These are phyloP conservation scores for Catostylus mosaicus DNA, from an alignment of 30 jellyfish, hydroid and myxozoan species.

Conservation along the genomic window DNA sequence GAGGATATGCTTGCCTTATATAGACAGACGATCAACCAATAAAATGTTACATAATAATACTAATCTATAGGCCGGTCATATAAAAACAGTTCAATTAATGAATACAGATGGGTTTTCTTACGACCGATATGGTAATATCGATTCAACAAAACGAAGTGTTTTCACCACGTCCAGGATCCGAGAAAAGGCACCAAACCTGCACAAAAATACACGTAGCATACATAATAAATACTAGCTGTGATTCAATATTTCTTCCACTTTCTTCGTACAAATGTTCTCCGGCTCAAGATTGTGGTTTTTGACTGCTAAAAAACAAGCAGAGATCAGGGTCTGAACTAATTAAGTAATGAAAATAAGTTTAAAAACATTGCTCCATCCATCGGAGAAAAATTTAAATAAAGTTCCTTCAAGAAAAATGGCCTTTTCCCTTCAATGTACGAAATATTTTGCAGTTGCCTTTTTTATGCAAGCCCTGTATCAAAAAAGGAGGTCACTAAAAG, in stretches of 20 bases:
- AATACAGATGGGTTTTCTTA: neutral
- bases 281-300: neutral
- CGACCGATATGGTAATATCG: neutral
- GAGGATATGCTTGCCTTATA: no score
- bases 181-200: neutral
- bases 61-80: neutral
- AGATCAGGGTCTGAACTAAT: no score
- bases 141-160: neutral
- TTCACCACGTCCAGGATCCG: constrained; percentile 9
- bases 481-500: no score
- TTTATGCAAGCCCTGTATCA: no score
- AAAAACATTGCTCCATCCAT: no score
- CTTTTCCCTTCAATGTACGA: no score
- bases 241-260: no score
- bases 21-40: neutral
- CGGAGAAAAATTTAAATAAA: no score
- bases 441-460: no score
- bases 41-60: neutral
- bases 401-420: no score
- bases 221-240: constrained; percentile 9
- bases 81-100: neutral
- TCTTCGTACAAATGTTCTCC: neutral
- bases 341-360: neutral
- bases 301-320: neutral
- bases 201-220: neutral